A percentile compares a stretch with the other conserved stretches of the same genome.
phyloP scores from a whole-genome alignment of 2,113 vertebrate species.

The Poeciliopsis occidentalis region DNA sequence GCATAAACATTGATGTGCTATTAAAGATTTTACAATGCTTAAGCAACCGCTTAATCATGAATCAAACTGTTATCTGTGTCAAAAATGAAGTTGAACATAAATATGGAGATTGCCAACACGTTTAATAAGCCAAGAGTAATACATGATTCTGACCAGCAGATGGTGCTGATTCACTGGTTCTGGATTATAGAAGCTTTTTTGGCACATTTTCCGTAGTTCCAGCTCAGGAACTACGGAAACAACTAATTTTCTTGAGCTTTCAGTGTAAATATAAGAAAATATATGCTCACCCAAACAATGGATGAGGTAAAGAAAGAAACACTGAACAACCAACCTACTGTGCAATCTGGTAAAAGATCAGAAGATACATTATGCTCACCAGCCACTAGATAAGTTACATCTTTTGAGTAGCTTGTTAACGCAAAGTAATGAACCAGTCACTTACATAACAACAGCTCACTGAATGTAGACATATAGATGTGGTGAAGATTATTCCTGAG shows the following conservation, averaged over 20 bases:
- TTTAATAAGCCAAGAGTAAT: not conserved
- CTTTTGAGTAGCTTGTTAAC: too few relatives aligned
- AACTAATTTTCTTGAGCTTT: not conserved
- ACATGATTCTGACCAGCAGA: constrained; percentile 51
- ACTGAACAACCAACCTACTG: not conserved
- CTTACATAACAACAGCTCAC: too few relatives aligned
- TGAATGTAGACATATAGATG: too few relatives aligned
- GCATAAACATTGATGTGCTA: not conserved
- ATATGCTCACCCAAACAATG: not conserved
- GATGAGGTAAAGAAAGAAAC: not conserved
- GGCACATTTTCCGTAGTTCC: not conserved
- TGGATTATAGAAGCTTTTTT: not conserved
- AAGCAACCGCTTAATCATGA: not conserved
- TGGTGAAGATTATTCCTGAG: too few relatives aligned
- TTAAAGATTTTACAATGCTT: not conserved
- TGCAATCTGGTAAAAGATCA: not conserved
- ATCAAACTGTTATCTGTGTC: not conserved
- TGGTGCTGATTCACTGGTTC: constrained; percentile 58
- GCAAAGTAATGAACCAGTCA: too few relatives aligned
- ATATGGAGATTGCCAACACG: not conserved
- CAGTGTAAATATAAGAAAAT: not conserved
- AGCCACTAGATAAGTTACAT: not conserved
- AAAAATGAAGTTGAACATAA: not conserved
- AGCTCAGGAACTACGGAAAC: too few relatives aligned
- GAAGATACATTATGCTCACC: not conserved